Evolutionary conservation across 2,797 vertebrate genomes (phyloP), one percentile per base, ranked within the genome.

Genomic region (Gallinago nigripennis): DNA sequence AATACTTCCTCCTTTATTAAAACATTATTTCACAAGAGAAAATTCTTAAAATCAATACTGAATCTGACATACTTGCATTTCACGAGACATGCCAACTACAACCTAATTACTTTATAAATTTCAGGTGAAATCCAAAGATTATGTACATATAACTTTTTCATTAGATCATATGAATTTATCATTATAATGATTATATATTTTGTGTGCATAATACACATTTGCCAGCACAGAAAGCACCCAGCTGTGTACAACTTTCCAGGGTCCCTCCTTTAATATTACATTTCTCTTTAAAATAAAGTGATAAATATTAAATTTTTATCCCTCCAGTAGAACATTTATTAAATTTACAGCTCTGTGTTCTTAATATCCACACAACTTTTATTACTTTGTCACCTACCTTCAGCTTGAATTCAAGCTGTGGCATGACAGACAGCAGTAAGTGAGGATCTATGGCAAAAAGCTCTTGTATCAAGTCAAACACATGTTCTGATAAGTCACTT

Each of bases 401-500:
- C 53, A 99, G 98, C 98, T 99, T 99, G 97, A 99, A 99, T 97
- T 99, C 99, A 95, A 99, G 98, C 95, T 99, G 99, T 46, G 99
- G 99, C 99, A 99, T 99, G 93, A 99, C 99, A 30, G 99, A 99
- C 51, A 99, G 98, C 51, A 99, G 98, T 92, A 99, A 98, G 96
- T 99, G 98, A 61, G 99, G 99, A 97, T 99, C 99, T 75, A 99
- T 99, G 91, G 99, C 98, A 97, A 99, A 99, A 95, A 99, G 99
- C 95, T 99, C 99, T 98, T 99, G 99, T 98, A 99, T 99, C 95
- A 99, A 98, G 97, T 99, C 99, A 96, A 99, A 99, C 57, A 99
- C 99, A 35, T 99, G 99, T 95, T 99, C 99, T 17, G 99, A 99
- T 60, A 99, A 98, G 97, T 99, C 99, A 87, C 99, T 99, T 97